Evolutionary conservation across 1,140 invertebrate species (phyloP).

Genomic region (Drosophila kepulauana): DNA sequence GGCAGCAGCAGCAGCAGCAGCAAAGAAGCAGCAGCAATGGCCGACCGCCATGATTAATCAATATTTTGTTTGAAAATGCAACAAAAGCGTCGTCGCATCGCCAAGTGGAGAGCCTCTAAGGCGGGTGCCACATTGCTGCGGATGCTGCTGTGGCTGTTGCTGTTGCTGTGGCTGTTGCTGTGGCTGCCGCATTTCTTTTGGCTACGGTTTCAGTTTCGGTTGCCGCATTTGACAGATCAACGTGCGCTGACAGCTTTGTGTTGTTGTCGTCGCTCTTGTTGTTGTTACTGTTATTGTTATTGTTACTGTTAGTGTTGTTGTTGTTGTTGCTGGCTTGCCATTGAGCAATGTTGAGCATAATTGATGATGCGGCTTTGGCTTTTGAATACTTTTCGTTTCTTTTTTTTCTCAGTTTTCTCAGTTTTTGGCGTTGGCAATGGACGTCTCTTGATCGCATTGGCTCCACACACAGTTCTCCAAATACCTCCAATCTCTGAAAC

Average conservation of each 20-base stretch:
- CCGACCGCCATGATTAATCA: slow-evolving; percentile 75
- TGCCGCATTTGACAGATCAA: slow-evolving; percentile 78
- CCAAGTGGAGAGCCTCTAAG: slow-evolving; percentile 56
- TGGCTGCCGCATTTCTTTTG: slow-evolving; percentile 70
- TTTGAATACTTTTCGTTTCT: slow-evolving; percentile 61
- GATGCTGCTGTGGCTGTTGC: neutral
- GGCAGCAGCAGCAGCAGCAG: neutral
- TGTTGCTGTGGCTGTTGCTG: slow-evolving; percentile 23
- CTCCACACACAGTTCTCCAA: slow-evolving; percentile 66
- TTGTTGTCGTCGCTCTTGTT: slow-evolving; percentile 33
- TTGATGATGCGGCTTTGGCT: slow-evolving; percentile 81
- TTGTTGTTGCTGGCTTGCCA: slow-evolving; percentile 47
- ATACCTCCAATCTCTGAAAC: slow-evolving; percentile 13
- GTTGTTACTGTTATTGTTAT: slow-evolving; percentile 40
- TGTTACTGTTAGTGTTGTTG: slow-evolving; percentile 41
- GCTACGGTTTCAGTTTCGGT: slow-evolving; percentile 52
- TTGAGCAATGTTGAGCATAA: slow-evolving; percentile 78
- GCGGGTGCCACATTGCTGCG: slow-evolving; percentile 32
- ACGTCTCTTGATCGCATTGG: slow-evolving; percentile 76
- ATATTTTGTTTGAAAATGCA: slow-evolving; percentile 78
- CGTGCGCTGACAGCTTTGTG: slow-evolving; percentile 81
- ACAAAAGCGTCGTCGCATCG: slow-evolving; percentile 69
- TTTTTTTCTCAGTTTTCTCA: slow-evolving; percentile 5
- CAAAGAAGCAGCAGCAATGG: slow-evolving; percentile 55
- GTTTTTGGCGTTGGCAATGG: slow-evolving; percentile 60